Base-by-base conservation (phyloP, 2,797 vertebrate species). In the Fistularia commersonii region DNA sequence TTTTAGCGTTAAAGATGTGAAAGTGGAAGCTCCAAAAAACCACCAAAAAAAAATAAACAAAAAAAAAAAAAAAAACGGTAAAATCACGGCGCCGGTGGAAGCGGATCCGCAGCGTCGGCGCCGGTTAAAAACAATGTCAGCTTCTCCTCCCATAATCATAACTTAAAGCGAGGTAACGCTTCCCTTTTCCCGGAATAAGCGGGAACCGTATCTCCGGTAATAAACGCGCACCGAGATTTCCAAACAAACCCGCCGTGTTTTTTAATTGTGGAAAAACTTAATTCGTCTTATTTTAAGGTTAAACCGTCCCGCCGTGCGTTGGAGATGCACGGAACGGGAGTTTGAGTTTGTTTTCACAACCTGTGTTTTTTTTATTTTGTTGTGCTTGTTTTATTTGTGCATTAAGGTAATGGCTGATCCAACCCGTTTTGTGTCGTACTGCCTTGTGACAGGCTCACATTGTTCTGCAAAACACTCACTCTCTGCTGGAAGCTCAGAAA, bases 111-210 rank as follows among this genome's bases (percentile, higher is more conserved):
- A 1, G 39, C 13, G 39, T 41, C 39, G 6, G 39, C 10, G 39
- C 23, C 23, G 23, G 23, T 23, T 23, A 23, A 23, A 45, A 41
- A 11, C 12, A 42, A 53, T 36, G 35, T 36, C 10, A 44, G 50
- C 46, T 65, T 59, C 51, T 32, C 33, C 59, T 12, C 8, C 48
- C 3, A 36, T 32, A 32, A 6, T 38, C 37, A 55, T 41, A 41
- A 59, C 23, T 70, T 65, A 0, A 33, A 48, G 32, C 34, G 9
- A 45, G 49, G 1, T 51, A 56, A 45, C 51, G 41, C 68, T 53
- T 60, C 77, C 65, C 38, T 32, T 64, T 89, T 89, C 81, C 86
- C 70, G 87, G 86, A 88, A 89, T 35, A 45, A 51, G 9, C 43
- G 36, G 34, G 40, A 79, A 84, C 88, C 84, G 67, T 1, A 0